Evolutionary conservation across 2,888 invertebrate species (phyloP).

Genomic region (Temnothorax ravouxi): DNA sequence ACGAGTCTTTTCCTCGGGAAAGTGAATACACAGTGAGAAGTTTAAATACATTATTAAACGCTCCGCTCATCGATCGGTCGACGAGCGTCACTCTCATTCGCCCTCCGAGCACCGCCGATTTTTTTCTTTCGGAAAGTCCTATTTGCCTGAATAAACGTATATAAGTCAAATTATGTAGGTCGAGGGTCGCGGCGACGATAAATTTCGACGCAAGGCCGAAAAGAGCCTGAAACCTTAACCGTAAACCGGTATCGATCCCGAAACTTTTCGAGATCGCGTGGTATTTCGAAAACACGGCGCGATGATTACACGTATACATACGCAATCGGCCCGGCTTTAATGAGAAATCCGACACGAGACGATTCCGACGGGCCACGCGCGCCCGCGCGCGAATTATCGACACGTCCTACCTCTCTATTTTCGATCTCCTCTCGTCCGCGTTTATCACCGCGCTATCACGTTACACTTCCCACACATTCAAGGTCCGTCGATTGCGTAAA

Average conservation of each 20-base stretch:
- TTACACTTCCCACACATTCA: conserved; percentile 13
- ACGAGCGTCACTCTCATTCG: background rate
- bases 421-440: background rate
- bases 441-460: conserved; percentile 34
- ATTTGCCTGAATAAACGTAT: background rate
- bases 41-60: conserved; percentile 31
- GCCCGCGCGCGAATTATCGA: background rate
- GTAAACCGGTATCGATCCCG: conserved; percentile 45
- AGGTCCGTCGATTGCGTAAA: conserved; percentile 30
- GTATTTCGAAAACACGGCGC: conserved; percentile 18
- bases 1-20: background rate
- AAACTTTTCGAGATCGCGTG: background rate
- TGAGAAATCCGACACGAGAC: background rate
- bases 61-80: conserved; percentile 27
- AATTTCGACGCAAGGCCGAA: conserved; percentile 45
- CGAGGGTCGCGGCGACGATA: conserved; percentile 31
- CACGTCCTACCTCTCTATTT: background rate
- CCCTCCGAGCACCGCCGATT: background rate
- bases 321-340: background rate
- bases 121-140: conserved; percentile 23
- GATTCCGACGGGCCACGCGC: background rate
- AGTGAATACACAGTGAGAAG: background rate
- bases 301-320: background rate
- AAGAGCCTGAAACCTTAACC: conserved; percentile 6
- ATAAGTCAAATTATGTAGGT: background rate